Conservation (phyloP, 2,888 invertebrate genomes). For the Drosophila mercatorum region DNA sequence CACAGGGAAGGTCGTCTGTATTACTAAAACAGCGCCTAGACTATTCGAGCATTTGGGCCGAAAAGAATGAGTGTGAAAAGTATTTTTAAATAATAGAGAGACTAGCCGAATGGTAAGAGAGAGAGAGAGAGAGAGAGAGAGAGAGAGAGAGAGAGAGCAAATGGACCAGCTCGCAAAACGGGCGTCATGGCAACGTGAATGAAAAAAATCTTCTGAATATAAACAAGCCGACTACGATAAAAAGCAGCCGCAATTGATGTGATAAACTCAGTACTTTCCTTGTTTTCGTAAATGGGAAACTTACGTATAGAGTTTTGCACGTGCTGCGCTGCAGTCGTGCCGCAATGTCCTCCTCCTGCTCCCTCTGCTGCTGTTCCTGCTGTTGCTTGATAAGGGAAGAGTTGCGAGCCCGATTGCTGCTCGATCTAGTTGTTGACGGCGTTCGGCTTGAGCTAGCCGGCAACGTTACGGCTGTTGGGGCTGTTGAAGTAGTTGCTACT, state of each 20-base stretch:
- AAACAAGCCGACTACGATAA: conserved; percentile 35
- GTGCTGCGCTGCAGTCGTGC: conserved; percentile 87
- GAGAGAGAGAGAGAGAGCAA: conserved; percentile 11
- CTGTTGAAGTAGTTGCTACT: conserved; percentile 31
- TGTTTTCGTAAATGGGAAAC: conserved; percentile 13
- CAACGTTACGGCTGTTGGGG: conserved; percentile 27
- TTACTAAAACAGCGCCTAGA: conserved; percentile 56
- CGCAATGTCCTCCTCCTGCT: conserved; percentile 85
- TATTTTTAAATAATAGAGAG: conserved; percentile 67
- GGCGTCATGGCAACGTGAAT: conserved; percentile 46
- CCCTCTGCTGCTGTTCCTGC: conserved; percentile 60
- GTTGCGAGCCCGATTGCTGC: conserved; percentile 41
- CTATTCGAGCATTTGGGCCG: conserved; percentile 36
- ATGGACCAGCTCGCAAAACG: conserved; percentile 23
- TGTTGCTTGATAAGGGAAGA: conserved; percentile 52
- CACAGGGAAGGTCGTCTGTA: conserved; percentile 54
- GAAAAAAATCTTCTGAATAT: conserved; percentile 15
- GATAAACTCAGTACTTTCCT: not conserved
- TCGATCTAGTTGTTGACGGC: conserved; percentile 26
- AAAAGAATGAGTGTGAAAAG: conserved; percentile 56
- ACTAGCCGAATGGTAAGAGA: conserved; percentile 1
- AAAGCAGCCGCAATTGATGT: not conserved
- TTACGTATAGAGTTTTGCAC: conserved; percentile 85
- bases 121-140: not conserved
- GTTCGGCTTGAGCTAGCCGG: conserved; percentile 40